Evolutionary conservation across 2,888 invertebrate genomes (phyloP).

Genomic region (Bugula neritina): DNA sequence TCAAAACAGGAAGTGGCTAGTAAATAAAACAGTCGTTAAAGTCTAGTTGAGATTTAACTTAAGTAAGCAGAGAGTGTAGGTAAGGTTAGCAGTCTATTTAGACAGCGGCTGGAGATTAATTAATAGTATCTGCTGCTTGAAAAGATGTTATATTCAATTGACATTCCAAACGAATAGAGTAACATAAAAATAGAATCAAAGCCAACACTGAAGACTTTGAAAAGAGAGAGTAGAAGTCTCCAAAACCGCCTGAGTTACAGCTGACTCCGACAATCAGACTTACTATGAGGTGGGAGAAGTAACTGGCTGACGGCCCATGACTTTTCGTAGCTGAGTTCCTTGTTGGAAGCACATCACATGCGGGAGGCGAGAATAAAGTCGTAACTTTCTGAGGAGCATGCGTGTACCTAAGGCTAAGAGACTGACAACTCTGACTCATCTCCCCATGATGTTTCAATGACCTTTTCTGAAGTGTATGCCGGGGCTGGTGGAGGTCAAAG

Average conservation of each 20-base stretch:
- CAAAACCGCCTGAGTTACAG: neutral
- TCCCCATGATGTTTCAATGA: no score
- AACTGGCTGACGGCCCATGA: neutral
- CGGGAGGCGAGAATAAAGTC: neutral
- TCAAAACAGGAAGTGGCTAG: no score
- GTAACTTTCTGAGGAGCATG: conserved; percentile 13
- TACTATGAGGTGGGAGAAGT: neutral
- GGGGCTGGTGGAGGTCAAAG: neutral
- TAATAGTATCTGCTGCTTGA: no score
- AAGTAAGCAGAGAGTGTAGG: no score
- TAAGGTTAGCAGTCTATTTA: no score
- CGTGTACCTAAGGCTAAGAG: neutral
- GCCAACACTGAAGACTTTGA: no score
- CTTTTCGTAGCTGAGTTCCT: neutral
- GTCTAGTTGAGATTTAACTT: no score
- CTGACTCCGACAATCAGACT: neutral
- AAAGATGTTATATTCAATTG: no score
- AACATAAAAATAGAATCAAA: no score
- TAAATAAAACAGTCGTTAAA: no score
- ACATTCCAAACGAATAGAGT: no score
- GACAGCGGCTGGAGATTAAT: no score
- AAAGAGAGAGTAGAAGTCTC: neutral
- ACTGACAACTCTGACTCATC: conserved; percentile 2
- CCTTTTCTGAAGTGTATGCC: neutral
- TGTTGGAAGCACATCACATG: neutral